Conservation (phyloP, 92 coral and sea anemone genomes). For the Phenganax marumi region DNA sequence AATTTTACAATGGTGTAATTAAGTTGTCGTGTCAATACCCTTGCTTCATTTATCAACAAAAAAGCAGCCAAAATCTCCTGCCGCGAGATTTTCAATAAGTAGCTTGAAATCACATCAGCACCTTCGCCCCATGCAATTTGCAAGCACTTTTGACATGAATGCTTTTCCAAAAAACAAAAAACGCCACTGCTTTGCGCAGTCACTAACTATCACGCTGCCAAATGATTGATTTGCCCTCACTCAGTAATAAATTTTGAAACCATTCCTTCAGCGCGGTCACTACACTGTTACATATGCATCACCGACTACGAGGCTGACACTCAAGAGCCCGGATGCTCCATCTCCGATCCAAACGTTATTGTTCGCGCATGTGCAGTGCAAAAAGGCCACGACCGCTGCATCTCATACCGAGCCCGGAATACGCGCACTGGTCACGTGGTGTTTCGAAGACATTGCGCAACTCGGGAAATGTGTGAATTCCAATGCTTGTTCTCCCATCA, state of each 20-base stretch:
- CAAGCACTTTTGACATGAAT: no score
- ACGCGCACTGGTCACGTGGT: conserved; percentile 10
- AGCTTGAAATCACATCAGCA: no score
- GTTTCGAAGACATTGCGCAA: conserved; percentile 39
- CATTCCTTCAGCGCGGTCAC: conserved; percentile 3
- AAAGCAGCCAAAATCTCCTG: neutral
- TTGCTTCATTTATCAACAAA: conserved; percentile 7
- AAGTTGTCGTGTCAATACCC: conserved; percentile 1
- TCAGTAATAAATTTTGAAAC: no score
- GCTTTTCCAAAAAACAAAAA: no score
- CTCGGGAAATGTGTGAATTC: conserved; percentile 24
- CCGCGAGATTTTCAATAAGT: no score
- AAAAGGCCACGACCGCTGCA: conserved; percentile 38
- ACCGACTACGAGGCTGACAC: neutral
- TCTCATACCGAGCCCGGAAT: conserved; percentile 33
- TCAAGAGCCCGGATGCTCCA: conserved; percentile 13
- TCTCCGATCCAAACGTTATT: conserved; percentile 11
- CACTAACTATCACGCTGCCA: no score
- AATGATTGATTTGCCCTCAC: no score
- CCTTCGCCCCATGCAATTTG: no score
- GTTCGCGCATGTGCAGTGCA: neutral
- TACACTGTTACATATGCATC: conserved; percentile 33
- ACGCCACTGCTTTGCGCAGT: no score
- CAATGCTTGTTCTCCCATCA: conserved; percentile 31
- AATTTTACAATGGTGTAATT: conserved; percentile 17